Evolutionary conservation across 2,797 vertebrate genomes (phyloP).

Genomic region (Morelia viridis): DNA sequence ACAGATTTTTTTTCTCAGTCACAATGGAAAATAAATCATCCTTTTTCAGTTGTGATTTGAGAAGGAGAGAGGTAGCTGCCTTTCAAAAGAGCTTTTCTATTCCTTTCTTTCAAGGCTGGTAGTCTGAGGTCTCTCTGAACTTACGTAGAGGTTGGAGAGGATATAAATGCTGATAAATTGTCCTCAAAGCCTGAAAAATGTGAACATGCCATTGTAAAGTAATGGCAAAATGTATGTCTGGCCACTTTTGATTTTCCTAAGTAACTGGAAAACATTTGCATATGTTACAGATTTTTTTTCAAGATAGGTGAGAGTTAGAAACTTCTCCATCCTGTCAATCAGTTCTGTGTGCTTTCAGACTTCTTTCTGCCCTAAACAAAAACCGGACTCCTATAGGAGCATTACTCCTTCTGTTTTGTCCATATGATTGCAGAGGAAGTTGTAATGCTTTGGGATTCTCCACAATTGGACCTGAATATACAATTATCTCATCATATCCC

Average conservation of each 20-base stretch:
- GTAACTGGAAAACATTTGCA: background rate
- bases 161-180: background rate
- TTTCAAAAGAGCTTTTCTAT: background rate
- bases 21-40: background rate
- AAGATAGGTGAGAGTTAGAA: background rate
- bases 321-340: background rate
- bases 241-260: background rate
- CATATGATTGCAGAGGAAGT: background rate
- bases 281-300: background rate
- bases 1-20: background rate
- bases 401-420: background rate
- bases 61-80: background rate
- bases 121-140: background rate
- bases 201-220: background rate
- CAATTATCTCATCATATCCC: background rate
- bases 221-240: background rate
- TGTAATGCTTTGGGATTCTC: background rate
- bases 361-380: background rate
- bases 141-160: no score
- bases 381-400: background rate
- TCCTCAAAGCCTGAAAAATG: background rate
- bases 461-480: background rate
- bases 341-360: background rate
- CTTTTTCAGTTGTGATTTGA: no score
- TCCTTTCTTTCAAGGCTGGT: background rate